Conservation (phyloP, 2,113 vertebrate species). For the Gobius niger region DNA sequence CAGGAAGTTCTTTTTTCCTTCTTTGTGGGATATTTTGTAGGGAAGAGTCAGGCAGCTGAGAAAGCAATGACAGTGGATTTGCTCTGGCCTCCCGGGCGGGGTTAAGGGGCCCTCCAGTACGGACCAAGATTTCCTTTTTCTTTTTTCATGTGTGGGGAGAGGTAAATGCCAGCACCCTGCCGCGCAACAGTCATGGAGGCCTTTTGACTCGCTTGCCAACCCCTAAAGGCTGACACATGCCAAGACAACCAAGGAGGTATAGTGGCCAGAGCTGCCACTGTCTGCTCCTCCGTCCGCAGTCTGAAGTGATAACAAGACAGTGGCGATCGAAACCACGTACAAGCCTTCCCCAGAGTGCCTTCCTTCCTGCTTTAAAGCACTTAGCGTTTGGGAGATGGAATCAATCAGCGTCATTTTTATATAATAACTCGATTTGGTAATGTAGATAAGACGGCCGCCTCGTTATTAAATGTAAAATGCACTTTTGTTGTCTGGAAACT, state of each 20-base stretch:
- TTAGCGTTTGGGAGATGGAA: constrained; percentile 9
- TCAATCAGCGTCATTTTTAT: constrained; percentile 33
- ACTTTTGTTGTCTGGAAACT: constrained; percentile 11
- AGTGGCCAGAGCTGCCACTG: constrained; percentile 34
- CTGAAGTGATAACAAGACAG: constrained; percentile 56
- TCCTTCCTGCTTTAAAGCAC: constrained; percentile 35
- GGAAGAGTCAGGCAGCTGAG: constrained; percentile 67
- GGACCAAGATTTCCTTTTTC: constrained; percentile 38
- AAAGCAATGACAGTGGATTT: constrained; percentile 65
- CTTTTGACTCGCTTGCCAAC: constrained; percentile 74
- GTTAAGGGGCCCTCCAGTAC: constrained; percentile 52
- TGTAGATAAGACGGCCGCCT: constrained; percentile 13
- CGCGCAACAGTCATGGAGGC: constrained; percentile 58
- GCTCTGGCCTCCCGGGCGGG: constrained; percentile 57
- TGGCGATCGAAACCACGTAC: constrained; percentile 33
- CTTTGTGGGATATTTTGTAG: constrained; percentile 60
- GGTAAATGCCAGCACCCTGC: constrained; percentile 75
- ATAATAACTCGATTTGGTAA: constrained; percentile 20
- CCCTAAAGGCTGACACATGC: constrained; percentile 48
- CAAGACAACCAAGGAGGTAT: constrained; percentile 36
- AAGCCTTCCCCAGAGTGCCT: constrained; percentile 14
- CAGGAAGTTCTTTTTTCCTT: constrained; percentile 56
- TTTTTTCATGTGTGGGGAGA: background rate
- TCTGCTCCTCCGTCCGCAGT: constrained; percentile 44
- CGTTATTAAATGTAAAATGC: background rate